Base-by-base conservation (phyloP, 2,797 vertebrate genomes). In the Silurus aristotelis region DNA sequence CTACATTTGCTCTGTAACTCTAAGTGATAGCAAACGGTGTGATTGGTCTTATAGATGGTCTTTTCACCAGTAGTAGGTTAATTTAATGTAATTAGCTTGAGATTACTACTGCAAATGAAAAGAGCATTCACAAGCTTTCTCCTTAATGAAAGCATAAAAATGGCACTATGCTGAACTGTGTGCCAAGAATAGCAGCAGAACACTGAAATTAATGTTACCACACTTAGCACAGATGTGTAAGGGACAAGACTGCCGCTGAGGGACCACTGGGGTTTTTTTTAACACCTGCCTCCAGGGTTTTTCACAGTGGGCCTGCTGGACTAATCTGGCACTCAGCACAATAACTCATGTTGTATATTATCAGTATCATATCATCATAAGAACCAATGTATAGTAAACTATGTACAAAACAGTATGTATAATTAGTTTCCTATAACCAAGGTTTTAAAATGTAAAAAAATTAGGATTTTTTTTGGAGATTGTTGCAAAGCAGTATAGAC, bases 141-240 rank as follows among this genome's bases (percentile, higher is more conserved):
- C 6, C 12, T n/a, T 61, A 78, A 61, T 43, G 31, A 78, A 78
- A 78, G 13, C 20, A 58, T 43, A 60, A 61, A 78, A 78, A 58
- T 31, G 17, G 19, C n/a, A 19, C n/a, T 17, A 48, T 22, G n/a
- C n/a, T 56, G n/a, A 27, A 75, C 13, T 27, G 52, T 56, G 71
- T 15, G 12, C 72, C 48, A 58, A 31, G 25, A 76, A 58, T 56
- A 76, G 52, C 73, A 31, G n/a, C 52, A 56, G 25, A 19, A 31
- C n/a, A 58, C 56, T 76, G 15, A 27, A 31, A 76, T 58, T 58
- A 76, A 58, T 76, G 15, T 20, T 38, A 77, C 14, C 14, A 76
- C 72, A 27, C n/a, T 56, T 76, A 76, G 48, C 25, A 77, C 55
- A 38, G 55, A 60, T 77, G 75, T 77, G 55, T 38, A 60, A 56